Base-by-base conservation (phyloP, 2,797 vertebrate genomes). In the Clarias fuscus region DNA sequence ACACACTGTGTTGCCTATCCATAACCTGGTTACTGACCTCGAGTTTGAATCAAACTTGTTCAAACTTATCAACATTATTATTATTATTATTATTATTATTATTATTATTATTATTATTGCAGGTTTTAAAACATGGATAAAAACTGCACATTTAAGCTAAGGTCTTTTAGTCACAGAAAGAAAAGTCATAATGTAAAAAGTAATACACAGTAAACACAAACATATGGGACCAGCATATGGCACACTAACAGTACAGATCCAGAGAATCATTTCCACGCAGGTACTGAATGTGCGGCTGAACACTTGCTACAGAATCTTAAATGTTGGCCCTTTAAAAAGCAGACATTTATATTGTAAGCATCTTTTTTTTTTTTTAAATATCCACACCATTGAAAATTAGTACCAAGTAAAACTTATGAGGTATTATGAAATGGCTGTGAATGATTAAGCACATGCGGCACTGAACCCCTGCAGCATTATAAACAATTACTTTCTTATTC, bases 391-490 rank as follows among this genome's bases (percentile, higher is more conserved):
- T 77, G 13, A 62, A 79, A 22, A 62, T 79, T 24, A 59, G 61
- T 59, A 78, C 13, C 76, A 59, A 40, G 56, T 78, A 61, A 22
- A 79, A 79, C 15, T 79, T 37, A 59, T 58, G 53, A 77, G 3
- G 7, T 18, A 77, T 61, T 56, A 33, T 78, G 56, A 33, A 33
- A 27, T 59, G 53, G 56, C 53, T 37, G 53, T 78, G 56, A 82
- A 67, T 53, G 11, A 82, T 82, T 82, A 82, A 53, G 79, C 43
- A 67, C 40, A 82, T 67, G 53, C 2, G 0, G 79, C 62, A 43
- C 40, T 53, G 62, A 67, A 15, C 40, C n/a, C 37, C 62, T 82
- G 79, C 64, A 18, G 24, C 1, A 30, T 82, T 67, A 10, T 67
- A 18, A 18, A 67, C 64, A 67, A 67, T 82, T 22, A 78, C 43